Evolutionary conservation across 2,113 vertebrate species (phyloP).

Genomic region (Seriola quinqueradiata): DNA sequence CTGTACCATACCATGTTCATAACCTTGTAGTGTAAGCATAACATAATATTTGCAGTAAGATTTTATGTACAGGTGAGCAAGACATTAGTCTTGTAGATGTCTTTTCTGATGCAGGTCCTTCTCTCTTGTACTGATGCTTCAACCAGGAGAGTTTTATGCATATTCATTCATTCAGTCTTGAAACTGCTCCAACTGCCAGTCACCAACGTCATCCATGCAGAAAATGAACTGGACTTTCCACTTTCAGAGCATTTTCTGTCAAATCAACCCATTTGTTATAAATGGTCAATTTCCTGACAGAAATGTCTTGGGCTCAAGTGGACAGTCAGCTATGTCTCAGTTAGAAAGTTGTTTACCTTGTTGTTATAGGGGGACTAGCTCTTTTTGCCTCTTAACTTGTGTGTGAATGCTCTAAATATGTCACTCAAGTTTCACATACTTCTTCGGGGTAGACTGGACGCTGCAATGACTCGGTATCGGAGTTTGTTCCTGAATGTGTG

Average conservation of each 20-base stretch:
- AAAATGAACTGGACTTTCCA: neutral
- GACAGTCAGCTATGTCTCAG: neutral
- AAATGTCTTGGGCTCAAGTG: neutral
- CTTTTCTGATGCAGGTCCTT: neutral
- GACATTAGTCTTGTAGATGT: neutral
- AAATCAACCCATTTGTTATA: neutral
- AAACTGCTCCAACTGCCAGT: no score
- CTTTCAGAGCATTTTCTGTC: neutral
- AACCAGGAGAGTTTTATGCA: neutral
- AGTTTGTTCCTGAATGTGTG: no score
- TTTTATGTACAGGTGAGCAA: neutral
- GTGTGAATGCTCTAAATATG: neutral
- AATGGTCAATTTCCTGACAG: neutral
- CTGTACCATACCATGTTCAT: neutral
- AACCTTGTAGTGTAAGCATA: neutral
- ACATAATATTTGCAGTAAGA: neutral
- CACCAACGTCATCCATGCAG: neutral
- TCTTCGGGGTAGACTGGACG: no score
- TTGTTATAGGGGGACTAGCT: neutral
- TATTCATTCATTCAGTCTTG: no score
- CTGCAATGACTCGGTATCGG: no score
- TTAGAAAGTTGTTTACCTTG: neutral
- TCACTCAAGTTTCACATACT: neutral
- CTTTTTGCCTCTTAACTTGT: no score
- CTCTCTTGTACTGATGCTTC: neutral